Conservation (phyloP, 2,888 invertebrate species). For the Rhodophaea formosa region DNA sequence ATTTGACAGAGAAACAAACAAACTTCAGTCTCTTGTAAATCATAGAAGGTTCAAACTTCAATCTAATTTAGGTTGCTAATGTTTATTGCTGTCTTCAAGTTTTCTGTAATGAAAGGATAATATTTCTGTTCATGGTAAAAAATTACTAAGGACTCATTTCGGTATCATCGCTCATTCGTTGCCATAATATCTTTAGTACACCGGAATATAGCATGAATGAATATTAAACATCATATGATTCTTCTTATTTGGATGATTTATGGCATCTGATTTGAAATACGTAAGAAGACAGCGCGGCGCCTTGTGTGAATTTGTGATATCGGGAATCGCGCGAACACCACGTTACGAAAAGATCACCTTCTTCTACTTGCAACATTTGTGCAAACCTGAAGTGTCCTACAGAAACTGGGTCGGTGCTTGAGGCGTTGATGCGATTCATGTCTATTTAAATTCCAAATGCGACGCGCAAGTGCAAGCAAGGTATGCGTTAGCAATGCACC, state of each 20-base stretch:
- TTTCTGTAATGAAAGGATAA: too few species aligned
- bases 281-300: slow-evolving; percentile 58
- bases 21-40: too few species aligned
- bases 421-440: slow-evolving; percentile 62
- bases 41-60: too few species aligned
- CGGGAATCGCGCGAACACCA: slow-evolving; percentile 39
- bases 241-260: slow-evolving; percentile 49
- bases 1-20: too few species aligned
- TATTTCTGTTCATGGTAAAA: too few species aligned
- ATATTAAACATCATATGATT: slow-evolving; percentile 40
- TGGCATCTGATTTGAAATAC: slow-evolving; percentile 57
- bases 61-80: too few species aligned
- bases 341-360: slow-evolving; percentile 39
- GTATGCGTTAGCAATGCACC: slow-evolving; percentile 57
- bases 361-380: slow-evolving; percentile 42
- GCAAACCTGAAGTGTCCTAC: slow-evolving; percentile 45
- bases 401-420: slow-evolving; percentile 60
- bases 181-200: slow-evolving; percentile 7
- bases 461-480: slow-evolving; percentile 67
- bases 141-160: background rate
- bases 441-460: slow-evolving; percentile 74
- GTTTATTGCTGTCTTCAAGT: too few species aligned
- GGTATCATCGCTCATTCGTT: too few species aligned
- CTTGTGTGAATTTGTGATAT: slow-evolving; percentile 40
- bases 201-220: slow-evolving; percentile 38